These are phyloP conservation scores for Ethmia dodecea DNA, from an alignment of 2,888 invertebrate genomes.

Conservation along the genomic window DNA sequence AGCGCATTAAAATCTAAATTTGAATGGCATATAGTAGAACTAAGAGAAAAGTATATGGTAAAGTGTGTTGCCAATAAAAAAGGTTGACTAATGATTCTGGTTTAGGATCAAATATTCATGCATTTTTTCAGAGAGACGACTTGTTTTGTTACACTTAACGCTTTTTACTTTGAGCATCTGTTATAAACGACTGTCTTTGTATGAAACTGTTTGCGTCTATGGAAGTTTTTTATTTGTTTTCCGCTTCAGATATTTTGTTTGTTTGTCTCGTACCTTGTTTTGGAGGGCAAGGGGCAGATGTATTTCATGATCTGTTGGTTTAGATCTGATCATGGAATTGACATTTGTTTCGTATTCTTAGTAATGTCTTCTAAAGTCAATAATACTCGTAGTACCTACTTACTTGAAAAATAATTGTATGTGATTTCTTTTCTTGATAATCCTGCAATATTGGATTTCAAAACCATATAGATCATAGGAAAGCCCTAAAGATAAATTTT, in stretches of 20 bases:
- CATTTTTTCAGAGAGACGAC: constrained; percentile 57
- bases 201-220: constrained; percentile 25
- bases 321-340: too few relatives aligned
- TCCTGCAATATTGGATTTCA: too few relatives aligned
- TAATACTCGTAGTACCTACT: too few relatives aligned
- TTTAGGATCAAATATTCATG: constrained; percentile 74
- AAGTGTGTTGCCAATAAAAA: constrained; percentile 32
- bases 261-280: constrained; percentile 2
- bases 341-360: too few relatives aligned
- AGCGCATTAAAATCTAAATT: constrained; percentile 29
- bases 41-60: not conserved
- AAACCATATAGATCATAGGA: too few relatives aligned
- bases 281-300: too few relatives aligned
- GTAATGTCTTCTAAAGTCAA: too few relatives aligned
- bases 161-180: constrained; percentile 66
- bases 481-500: too few relatives aligned
- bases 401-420: too few relatives aligned
- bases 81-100: constrained; percentile 76
- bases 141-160: constrained; percentile 73
- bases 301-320: too few relatives aligned
- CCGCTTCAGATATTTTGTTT: constrained; percentile 10
- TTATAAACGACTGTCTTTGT: constrained; percentile 46
- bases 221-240: constrained; percentile 13
- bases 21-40: not conserved
- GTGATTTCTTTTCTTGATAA: too few relatives aligned